phyloP scores from a whole-genome alignment of 2,797 vertebrate genomes.

The Acanthornis magna region DNA sequence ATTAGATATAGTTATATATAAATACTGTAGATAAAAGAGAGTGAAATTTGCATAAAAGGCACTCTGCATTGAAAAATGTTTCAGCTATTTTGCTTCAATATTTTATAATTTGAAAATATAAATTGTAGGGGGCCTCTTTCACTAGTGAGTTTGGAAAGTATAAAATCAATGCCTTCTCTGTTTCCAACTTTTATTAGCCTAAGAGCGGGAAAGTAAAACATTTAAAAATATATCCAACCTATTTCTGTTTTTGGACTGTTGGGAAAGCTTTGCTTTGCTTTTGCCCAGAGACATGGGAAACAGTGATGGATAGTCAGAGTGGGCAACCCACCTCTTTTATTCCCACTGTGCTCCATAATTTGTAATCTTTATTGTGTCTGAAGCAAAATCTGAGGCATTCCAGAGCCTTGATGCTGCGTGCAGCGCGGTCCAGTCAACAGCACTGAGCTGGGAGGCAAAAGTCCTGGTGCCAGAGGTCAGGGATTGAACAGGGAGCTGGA shows the following conservation, averaged over 20 bases:
- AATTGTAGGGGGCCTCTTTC: background rate
- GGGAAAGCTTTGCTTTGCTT: slow-evolving; percentile 14
- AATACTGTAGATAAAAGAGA: background rate
- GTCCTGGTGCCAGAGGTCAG: background rate
- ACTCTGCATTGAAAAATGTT: background rate
- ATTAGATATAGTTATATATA: background rate
- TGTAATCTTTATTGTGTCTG: slow-evolving; percentile 30
- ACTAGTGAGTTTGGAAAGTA: background rate
- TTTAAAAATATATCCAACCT: background rate
- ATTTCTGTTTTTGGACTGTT: slow-evolving; percentile 1
- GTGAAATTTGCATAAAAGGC: background rate
- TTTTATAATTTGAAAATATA: background rate
- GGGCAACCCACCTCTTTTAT: background rate
- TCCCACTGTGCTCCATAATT: slow-evolving; percentile 30
- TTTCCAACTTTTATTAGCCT: background rate
- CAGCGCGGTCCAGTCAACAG: background rate
- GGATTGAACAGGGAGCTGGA: background rate
- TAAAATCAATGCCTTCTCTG: background rate
- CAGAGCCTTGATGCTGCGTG: background rate
- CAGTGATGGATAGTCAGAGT: background rate
- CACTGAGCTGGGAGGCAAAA: background rate
- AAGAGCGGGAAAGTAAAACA: background rate
- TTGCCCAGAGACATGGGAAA: background rate
- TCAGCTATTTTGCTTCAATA: background rate
- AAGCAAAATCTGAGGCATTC: slow-evolving; percentile 7